Percentiles rank a stretch among this genome's conserved stretches.
Evolutionary conservation across 53 echinoderm and acorn worm species (phyloP).

Genomic region (Astropecten irregularis): DNA sequence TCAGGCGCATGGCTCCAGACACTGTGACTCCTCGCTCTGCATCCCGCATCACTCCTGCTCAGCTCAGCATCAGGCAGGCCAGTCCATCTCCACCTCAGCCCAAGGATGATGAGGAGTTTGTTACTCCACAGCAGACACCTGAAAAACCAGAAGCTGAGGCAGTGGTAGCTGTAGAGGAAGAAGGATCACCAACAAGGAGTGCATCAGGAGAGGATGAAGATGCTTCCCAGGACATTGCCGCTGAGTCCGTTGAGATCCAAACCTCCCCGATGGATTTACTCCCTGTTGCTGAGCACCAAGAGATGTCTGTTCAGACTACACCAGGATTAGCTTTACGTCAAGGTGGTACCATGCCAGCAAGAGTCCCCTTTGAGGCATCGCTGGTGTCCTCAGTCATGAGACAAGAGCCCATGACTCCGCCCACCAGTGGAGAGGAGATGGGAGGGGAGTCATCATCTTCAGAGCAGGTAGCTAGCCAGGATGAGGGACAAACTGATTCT

Average conservation of each 20-base stretch:
- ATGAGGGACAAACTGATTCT: background rate
- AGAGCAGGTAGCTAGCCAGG: constrained; percentile 20
- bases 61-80: background rate
- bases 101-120: constrained; percentile 5
- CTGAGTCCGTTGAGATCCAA: constrained; percentile 58
- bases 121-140: background rate
- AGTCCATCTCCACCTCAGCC: constrained; percentile 32
- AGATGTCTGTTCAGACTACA: constrained; percentile 82
- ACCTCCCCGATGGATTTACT: constrained; percentile 50
- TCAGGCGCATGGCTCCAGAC: constrained; percentile 41
- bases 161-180: background rate
- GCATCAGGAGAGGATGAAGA: background rate
- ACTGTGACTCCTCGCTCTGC: constrained; percentile 39
- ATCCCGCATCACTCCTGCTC: background rate
- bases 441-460: constrained; percentile 17
- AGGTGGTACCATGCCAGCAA: constrained; percentile 30
- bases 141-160: background rate
- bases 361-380: constrained; percentile 64
- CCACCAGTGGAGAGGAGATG: constrained; percentile 45
- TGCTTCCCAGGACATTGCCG: background rate
- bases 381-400: constrained; percentile 25
- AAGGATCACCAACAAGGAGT: background rate
- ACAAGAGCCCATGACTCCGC: constrained; percentile 38
- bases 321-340: constrained; percentile 74
- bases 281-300: constrained; percentile 1